Conservation (phyloP, 2,888 invertebrate species). For the Drosophila birchii region DNA sequence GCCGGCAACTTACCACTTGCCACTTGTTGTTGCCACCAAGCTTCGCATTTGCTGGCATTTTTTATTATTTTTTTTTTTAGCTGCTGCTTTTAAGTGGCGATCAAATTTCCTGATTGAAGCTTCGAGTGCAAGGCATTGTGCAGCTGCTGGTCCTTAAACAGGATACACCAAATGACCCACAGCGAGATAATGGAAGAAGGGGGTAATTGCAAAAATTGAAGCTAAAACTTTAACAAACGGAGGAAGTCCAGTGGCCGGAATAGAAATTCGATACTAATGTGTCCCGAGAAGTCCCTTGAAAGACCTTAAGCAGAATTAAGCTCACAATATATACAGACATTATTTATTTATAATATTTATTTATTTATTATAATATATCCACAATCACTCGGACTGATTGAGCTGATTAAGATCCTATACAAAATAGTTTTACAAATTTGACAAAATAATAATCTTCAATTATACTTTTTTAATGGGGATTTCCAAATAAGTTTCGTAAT, state of each 20-base stretch:
- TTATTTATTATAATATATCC: not conserved
- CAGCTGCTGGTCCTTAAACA: slow-evolving; percentile 62
- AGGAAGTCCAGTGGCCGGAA: slow-evolving; percentile 33
- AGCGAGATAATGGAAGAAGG: not conserved
- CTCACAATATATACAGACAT: not conserved
- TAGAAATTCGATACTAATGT: slow-evolving; percentile 23
- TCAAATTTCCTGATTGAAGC: slow-evolving; percentile 76
- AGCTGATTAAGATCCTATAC: not conserved
- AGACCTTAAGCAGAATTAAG: not conserved
- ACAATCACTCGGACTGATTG: not conserved
- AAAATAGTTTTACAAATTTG: no score
- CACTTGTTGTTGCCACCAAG: slow-evolving; percentile 64
- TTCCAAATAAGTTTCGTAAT: no score
- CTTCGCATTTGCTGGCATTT: slow-evolving; percentile 14
- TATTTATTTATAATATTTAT: not conserved
- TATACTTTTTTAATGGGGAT: no score
- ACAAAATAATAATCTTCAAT: no score
- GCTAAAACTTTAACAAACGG: slow-evolving; percentile 51
- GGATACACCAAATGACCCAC: slow-evolving; percentile 50
- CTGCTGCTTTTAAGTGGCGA: slow-evolving; percentile 65
- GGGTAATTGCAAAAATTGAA: slow-evolving; percentile 63
- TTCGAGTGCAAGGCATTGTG: slow-evolving; percentile 61
- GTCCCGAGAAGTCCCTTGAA: slow-evolving; percentile 19
- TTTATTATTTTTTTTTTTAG: slow-evolving; percentile 30
- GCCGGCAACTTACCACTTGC: slow-evolving; percentile 25